Evolutionary conservation across 37 sponge, comb jelly and placozoan genomes (phyloP).

Genomic region (Chondrosia reniformis): DNA sequence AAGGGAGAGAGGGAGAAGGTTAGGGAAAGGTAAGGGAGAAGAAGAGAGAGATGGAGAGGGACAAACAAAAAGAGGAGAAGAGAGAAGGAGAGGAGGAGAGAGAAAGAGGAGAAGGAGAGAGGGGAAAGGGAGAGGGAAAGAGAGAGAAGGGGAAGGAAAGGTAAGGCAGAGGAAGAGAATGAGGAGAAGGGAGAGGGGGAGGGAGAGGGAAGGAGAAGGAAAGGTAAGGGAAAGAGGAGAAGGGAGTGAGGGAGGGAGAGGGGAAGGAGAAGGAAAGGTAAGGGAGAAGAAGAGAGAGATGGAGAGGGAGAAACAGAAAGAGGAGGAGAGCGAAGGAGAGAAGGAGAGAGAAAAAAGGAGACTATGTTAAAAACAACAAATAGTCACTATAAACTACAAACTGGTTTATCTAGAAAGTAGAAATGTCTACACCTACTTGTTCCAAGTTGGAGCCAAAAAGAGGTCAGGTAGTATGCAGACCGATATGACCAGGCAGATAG

Average conservation of each 20-base stretch:
- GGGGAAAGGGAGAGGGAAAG: background rate
- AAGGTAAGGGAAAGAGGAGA: background rate
- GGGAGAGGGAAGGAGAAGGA: background rate
- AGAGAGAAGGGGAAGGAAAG: background rate
- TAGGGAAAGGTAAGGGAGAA: background rate
- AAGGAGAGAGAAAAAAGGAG: background rate
- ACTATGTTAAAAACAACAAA: too few species aligned
- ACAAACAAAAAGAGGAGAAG: background rate
- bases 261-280: background rate
- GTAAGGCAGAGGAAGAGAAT: background rate
- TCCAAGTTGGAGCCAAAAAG: slow-evolving; percentile 58
- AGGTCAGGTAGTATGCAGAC: slow-evolving; percentile 55
- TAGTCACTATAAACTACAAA: too few species aligned
- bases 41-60: background rate
- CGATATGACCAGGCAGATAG: slow-evolving; percentile 55
- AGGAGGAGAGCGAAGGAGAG: background rate
- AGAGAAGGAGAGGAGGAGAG: background rate
- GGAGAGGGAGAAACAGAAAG: background rate
- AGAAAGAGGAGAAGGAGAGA: background rate
- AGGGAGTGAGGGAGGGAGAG: background rate
- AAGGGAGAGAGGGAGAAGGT: background rate
- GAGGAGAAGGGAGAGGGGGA: background rate
- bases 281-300: background rate
- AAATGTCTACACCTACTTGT: slow-evolving; percentile 45
- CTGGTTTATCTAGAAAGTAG: too few species aligned